phyloP scores from a whole-genome alignment of 2,888 invertebrate genomes.

The Rhaphigaster nebulosa region DNA sequence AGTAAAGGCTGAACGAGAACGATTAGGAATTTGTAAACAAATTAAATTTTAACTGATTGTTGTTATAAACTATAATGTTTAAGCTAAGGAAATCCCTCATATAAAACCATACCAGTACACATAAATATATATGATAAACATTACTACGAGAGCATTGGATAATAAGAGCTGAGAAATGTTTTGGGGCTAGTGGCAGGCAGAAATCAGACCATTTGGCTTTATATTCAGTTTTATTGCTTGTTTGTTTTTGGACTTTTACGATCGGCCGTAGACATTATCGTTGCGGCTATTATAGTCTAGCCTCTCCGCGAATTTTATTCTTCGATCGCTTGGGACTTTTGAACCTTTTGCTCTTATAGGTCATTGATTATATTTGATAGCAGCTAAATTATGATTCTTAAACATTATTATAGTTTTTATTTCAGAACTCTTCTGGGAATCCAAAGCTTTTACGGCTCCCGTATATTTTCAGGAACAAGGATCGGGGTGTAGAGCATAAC shows the following conservation, averaged over 20 bases:
- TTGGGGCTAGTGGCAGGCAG: conserved; percentile 3
- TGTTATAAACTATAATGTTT: not conserved
- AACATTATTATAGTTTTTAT: conserved; percentile 27
- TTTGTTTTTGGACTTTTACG: conserved; percentile 48
- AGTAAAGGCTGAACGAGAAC: too few relatives aligned
- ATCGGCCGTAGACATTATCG: conserved; percentile 31
- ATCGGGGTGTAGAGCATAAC: not conserved
- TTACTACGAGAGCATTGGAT: not conserved
- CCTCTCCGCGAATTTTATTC: conserved; percentile 17
- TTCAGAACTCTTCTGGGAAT: not conserved
- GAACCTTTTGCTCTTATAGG: conserved; percentile 36
- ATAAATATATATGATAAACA: not conserved
- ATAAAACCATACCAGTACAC: not conserved
- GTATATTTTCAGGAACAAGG: not conserved
- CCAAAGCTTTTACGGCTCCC: not conserved
- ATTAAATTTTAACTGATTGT: too few relatives aligned
- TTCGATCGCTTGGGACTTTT: conserved; percentile 26
- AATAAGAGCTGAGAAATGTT: conserved; percentile 17
- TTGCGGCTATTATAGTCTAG: conserved; percentile 15
- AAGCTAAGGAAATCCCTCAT: not conserved
- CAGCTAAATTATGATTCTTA: conserved; percentile 22
- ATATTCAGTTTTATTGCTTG: conserved; percentile 30
- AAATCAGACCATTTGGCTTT: conserved; percentile 39
- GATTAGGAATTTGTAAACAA: too few relatives aligned
- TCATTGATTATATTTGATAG: conserved; percentile 21